Evolutionary conservation across 1,140 invertebrate genomes (phyloP), one percentile per base, ranked within the genome.

Genomic region (Drosophila sucinea): DNA sequence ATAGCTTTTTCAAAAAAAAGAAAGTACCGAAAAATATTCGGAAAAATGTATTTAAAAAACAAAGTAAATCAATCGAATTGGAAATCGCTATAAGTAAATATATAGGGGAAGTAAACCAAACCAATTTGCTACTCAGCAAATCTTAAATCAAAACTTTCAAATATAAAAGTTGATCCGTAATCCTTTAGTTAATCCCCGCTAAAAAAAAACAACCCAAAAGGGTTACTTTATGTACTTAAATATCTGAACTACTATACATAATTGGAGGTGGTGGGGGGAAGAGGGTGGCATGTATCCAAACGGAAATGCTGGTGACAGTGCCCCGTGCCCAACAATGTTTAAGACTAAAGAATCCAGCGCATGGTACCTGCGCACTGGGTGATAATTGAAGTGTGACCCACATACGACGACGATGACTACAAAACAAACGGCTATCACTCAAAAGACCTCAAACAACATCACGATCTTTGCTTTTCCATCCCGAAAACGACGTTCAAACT

Each of bases 331-430:
- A 51, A 51, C 25, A 51, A 69, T 67, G 65, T 17, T 55, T 79
- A 83, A 86, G 79, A 87, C 82, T 86, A 87, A 77, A 83, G 83
- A 87, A 81, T 79, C 80, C 79, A 70, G 74, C 78, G 81, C 74
- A 60, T 51, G 70, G 56, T 72, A 73, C 67, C 72, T 77, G 61
- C 38, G 60, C 76, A 70, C 47, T 77, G 84, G 81, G 84, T 89
- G 84, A 89, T 89, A 89, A 89, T 89, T 89, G 85, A 90, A 67
- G 73, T 68, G 70, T 90, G 84, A 89, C 84, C 84, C 84, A 89
- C 74, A 90, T 89, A 73, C 57, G 55, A 67, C 41, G 56, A 76
- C 44, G 6, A 25, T 27, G 62, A 77, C 38, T 56, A 67, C 72
- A 79, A 84, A 74, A 83, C 79, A 87, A 74, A 64, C 79, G 60